phyloP scores from a whole-genome alignment of 2,113 vertebrate genomes.

The Empidonax alnorum region DNA sequence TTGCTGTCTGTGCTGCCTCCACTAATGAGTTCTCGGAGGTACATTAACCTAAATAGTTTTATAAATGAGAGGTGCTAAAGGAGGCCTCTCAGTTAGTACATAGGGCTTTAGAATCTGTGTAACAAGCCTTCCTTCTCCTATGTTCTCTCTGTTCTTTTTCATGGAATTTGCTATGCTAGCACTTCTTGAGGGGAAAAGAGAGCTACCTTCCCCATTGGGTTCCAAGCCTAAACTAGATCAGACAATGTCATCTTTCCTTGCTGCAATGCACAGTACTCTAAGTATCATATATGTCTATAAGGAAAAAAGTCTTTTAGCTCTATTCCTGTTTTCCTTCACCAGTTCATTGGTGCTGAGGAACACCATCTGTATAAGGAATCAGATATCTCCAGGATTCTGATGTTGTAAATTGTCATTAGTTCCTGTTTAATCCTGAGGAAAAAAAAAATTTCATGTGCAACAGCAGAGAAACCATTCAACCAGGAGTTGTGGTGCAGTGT shows the following conservation, averaged over 20 bases:
- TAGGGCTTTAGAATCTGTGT: background rate
- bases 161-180: background rate
- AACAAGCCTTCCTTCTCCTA: background rate
- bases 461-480: background rate
- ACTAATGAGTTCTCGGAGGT: constrained; percentile 34
- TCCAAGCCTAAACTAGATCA: rapidly evolving
- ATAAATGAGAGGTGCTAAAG: background rate
- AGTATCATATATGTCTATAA: background rate
- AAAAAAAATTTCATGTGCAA: background rate
- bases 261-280: background rate
- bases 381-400: background rate
- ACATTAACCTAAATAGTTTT: constrained; percentile 35
- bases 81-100: background rate
- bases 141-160: background rate
- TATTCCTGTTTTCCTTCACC: background rate
- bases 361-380: background rate
- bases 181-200: background rate
- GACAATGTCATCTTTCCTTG: background rate
- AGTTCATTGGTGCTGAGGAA: background rate
- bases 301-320: background rate
- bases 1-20: background rate
- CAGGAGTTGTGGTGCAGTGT: background rate
- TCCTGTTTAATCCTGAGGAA: background rate
- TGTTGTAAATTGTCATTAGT: background rate
- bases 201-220: background rate